Evolutionary conservation across 2,888 invertebrate genomes (phyloP).

Genomic region (Heteropelma amictum): DNA sequence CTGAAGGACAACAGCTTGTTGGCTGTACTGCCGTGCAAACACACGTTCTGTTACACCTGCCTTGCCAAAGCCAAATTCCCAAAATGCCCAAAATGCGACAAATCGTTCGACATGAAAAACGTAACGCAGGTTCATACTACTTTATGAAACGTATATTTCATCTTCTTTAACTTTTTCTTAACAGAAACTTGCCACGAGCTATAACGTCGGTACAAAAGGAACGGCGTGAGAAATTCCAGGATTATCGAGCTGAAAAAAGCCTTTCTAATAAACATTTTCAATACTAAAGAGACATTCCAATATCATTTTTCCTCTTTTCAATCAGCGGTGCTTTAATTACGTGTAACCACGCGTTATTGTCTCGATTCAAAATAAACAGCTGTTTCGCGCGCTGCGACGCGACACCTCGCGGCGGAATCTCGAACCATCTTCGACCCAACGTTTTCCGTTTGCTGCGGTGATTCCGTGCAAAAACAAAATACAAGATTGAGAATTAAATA

Average conservation of each 20-base stretch:
- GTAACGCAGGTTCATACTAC: slow-evolving; percentile 25
- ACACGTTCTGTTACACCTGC: slow-evolving; percentile 53
- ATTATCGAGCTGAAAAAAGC: too few relatives aligned
- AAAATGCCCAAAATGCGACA: slow-evolving; percentile 48
- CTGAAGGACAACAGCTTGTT: slow-evolving; percentile 32
- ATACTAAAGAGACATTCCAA: too few relatives aligned
- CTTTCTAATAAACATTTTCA: too few relatives aligned
- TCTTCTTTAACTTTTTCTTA: neutral
- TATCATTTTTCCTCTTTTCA: too few relatives aligned
- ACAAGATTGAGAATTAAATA: too few relatives aligned
- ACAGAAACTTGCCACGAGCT: neutral
- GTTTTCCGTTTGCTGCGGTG: neutral
- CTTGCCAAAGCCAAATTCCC: slow-evolving; percentile 18
- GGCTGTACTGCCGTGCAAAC: slow-evolving; percentile 48
- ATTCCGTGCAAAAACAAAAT: neutral
- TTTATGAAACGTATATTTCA: neutral
- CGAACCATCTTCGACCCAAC: slow-evolving; percentile 1
- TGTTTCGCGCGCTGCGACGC: neutral
- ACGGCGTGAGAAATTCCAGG: too few relatives aligned
- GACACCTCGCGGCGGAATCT: slow-evolving; percentile 23
- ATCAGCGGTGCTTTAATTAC: too few relatives aligned
- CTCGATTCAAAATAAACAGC: neutral
- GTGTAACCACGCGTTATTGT: too few relatives aligned
- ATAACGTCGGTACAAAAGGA: too few relatives aligned
- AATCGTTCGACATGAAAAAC: slow-evolving; percentile 45